phyloP scores from a whole-genome alignment of 2,797 vertebrate species.

The Enteromius afrohamiltoni region DNA sequence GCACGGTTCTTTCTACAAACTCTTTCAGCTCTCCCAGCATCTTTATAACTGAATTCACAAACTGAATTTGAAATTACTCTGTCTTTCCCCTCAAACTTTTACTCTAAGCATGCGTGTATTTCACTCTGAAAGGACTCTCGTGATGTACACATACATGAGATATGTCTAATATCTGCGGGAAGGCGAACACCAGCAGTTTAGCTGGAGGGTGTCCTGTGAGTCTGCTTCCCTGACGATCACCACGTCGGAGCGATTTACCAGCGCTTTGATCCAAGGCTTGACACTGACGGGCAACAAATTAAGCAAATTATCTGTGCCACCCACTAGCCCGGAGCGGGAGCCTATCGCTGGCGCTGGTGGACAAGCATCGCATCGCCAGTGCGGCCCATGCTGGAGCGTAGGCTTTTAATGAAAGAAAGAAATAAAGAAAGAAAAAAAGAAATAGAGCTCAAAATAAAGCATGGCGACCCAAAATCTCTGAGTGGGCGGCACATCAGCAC shows the following conservation, averaged over 20 bases:
- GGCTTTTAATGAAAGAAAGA: conserved; percentile 38
- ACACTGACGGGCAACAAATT: conserved; percentile 81
- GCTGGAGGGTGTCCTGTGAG: conserved; percentile 28
- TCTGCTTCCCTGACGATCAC: conserved; percentile 52
- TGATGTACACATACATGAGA: neutral
- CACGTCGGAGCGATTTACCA: conserved; percentile 80
- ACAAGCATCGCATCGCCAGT: conserved; percentile 58
- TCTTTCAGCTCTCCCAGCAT: neutral
- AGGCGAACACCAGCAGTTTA: conserved; percentile 23
- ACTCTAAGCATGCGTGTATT: neutral
- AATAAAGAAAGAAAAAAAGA: conserved; percentile 39
- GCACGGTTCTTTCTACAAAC: neutral
- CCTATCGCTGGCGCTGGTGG: conserved; percentile 54
- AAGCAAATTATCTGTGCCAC: conserved; percentile 80
- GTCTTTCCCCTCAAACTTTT: neutral
- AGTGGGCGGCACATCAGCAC: conserved; percentile 57
- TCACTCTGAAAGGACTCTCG: neutral
- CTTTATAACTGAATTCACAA: conserved; percentile 3
- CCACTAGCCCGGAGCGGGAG: conserved; percentile 70
- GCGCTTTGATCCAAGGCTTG: conserved; percentile 81
- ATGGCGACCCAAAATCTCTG: conserved; percentile 58
- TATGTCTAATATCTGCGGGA: neutral
- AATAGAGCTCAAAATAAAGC: conserved; percentile 48
- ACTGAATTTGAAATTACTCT: neutral
- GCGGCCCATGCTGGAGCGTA: conserved; percentile 54